A percentile compares a stretch with the other conserved stretches of the same genome.
These are phyloP conservation scores for Acrocyrtus sp. DNA, from an alignment of 2,888 invertebrate species.

Conservation along the genomic window DNA sequence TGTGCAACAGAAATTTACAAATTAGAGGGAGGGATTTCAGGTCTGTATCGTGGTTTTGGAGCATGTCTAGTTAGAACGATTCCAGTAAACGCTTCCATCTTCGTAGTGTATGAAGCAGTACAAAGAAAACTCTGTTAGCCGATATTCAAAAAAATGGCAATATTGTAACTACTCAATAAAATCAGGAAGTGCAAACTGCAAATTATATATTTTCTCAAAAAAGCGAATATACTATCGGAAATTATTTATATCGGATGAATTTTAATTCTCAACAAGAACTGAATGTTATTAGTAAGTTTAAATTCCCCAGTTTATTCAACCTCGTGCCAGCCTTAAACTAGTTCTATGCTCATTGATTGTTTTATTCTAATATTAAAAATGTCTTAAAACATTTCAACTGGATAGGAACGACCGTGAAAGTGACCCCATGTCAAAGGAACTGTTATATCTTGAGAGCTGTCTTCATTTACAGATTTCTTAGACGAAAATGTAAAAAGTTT, in stretches of 20 bases:
- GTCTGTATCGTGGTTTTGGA: conserved; percentile 74
- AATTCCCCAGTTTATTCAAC: too few relatives aligned
- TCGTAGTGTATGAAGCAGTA: conserved; percentile 71
- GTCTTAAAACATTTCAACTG: conserved; percentile 29
- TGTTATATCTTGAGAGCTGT: not conserved
- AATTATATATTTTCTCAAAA: too few relatives aligned
- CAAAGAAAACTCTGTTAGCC: too few relatives aligned
- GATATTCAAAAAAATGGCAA: too few relatives aligned
- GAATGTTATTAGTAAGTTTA: too few relatives aligned
- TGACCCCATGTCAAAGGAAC: conserved; percentile 31
- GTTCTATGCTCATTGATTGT: not conserved
- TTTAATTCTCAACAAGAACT: too few relatives aligned
- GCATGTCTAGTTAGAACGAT: conserved; percentile 74
- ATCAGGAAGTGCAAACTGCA: too few relatives aligned
- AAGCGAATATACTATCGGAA: too few relatives aligned
- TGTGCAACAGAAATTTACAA: conserved; percentile 72
- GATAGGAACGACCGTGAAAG: conserved; percentile 39
- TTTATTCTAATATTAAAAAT: not conserved
- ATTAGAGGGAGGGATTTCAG: conserved; percentile 70
- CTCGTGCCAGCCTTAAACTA: too few relatives aligned
- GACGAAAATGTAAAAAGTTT: conserved; percentile 29
- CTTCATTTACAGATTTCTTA: not conserved
- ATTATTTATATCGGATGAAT: too few relatives aligned
- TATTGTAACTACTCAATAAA: too few relatives aligned
- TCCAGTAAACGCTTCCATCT: conserved; percentile 76